A percentile compares a stretch with the other conserved stretches of the same genome.
phyloP scores from a whole-genome alignment of 2,888 invertebrate species.

The Eustalomyia histrio region DNA sequence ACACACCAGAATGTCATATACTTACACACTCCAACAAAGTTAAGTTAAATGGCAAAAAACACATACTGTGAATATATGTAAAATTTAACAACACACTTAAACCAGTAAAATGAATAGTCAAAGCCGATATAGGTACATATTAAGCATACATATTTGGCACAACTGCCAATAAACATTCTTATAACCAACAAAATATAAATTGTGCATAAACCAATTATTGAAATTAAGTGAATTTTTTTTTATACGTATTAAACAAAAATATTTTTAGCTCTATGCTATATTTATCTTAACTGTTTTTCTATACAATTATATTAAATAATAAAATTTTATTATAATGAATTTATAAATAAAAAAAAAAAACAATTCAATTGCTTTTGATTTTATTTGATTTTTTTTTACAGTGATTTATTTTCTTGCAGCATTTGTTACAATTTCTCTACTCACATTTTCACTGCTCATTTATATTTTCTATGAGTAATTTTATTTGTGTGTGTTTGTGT shows the following conservation, averaged over 20 bases:
- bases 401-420: conserved; percentile 31
- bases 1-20: conserved; percentile 4
- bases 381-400: neutral
- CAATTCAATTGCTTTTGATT: neutral
- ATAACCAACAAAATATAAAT: neutral
- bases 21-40: neutral
- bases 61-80: conserved; percentile 10
- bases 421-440: conserved; percentile 22
- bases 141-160: conserved; percentile 20
- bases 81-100: conserved; percentile 39
- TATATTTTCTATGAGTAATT: neutral
- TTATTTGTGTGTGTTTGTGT: neutral
- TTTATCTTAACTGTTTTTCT: neutral
- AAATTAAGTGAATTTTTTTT: conserved; percentile 1
- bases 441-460: conserved; percentile 7
- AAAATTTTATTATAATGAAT: neutral
- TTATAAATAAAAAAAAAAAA: neutral
- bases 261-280: neutral
- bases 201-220: neutral
- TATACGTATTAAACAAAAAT: neutral
- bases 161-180: conserved; percentile 42
- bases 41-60: conserved; percentile 4
- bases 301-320: neutral
- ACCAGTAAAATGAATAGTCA: conserved; percentile 2
- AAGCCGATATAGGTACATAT: neutral